Base-by-base conservation (phyloP, 2,113 vertebrate genomes). In the Mus pahari region DNA sequence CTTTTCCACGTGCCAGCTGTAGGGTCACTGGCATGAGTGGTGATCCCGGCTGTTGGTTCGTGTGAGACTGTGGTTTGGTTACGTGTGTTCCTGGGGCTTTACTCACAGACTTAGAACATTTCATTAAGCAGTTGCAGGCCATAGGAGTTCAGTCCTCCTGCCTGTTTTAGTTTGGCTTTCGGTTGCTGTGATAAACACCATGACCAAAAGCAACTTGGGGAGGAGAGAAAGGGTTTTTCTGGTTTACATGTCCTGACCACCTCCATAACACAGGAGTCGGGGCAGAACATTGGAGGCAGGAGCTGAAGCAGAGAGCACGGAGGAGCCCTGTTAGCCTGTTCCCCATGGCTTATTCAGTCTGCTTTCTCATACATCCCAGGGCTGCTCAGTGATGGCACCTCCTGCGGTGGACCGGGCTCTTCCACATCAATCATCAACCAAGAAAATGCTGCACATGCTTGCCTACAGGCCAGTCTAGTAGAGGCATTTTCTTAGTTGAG, bases 41-140 rank as follows among this genome's bases (percentile, higher is more conserved):
- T 31, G 66, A 86, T 36, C 81, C 42, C 79, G 45, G 68, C 92
- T 71, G 36, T 28, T 77, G 90, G n/a, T 86, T 31, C 90, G 12
- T 91, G 42, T 90, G 50, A 86, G 50, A 42, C 39, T 93, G 66
- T 74, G 33, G 33, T 84, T 96, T 95, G 77, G 53, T 86, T 83
- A 91, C 70, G 50, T 90, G 16, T 83, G 93, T 90, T 75, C 53
- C 17, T 93, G 90, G 68, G n/a, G 48, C 70, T 64, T 97, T 45
- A 26, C 31, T 75, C 9, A 26, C 33, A 33, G 74, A 64, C 79
- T 89, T 42, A 77, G 68, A 58, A 31, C 26, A 58, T 87, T 89
- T 48, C 31, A 31, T 90, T 81, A 48, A 89, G 74, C 71, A 96
- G 48, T 45, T 24, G 2, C 31, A 8, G 5, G 87, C 66, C 55